Percentiles rank a stretch among this genome's conserved stretches.
Conservation (phyloP, 37 sponge, comb jelly and placozoan genomes). For the Aplysina aerophoba region DNA sequence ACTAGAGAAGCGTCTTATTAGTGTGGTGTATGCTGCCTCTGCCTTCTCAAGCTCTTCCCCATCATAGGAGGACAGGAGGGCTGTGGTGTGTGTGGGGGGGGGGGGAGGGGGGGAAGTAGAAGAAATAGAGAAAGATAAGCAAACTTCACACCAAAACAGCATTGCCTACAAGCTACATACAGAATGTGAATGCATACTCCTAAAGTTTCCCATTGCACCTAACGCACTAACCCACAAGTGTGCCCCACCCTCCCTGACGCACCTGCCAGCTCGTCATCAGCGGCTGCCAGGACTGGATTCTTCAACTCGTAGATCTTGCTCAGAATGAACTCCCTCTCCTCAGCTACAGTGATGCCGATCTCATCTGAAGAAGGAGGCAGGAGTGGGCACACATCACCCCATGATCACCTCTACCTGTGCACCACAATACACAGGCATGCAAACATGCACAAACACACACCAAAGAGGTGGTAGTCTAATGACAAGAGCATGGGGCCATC, state of each 20-base stretch:
- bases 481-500: conserved; percentile 28
- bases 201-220: too few species aligned
- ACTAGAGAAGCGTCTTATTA: conserved; percentile 27
- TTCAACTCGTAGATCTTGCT: conserved; percentile 67
- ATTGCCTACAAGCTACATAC: neutral
- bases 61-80: conserved; percentile 41
- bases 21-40: conserved; percentile 53
- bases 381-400: neutral
- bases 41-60: conserved; percentile 60
- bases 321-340: conserved; percentile 59
- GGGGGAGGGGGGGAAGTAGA: neutral
- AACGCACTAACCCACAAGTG: too few species aligned
- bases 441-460: conserved; percentile 33
- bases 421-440: conserved; percentile 33
- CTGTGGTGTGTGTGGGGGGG: conserved; percentile 1
- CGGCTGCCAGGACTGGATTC: conserved; percentile 39
- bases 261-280: conserved; percentile 52
- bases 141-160: neutral
- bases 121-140: neutral
- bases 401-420: neutral
- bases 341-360: conserved; percentile 51
- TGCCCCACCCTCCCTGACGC: conserved; percentile 7
- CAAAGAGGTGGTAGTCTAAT: conserved; percentile 34
- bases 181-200: too few species aligned
- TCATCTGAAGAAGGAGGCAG: conserved; percentile 32